Evolutionary conservation across 2,888 invertebrate species (phyloP), one percentile per base, ranked within the genome.

Genomic region (Rotaria socialis): DNA sequence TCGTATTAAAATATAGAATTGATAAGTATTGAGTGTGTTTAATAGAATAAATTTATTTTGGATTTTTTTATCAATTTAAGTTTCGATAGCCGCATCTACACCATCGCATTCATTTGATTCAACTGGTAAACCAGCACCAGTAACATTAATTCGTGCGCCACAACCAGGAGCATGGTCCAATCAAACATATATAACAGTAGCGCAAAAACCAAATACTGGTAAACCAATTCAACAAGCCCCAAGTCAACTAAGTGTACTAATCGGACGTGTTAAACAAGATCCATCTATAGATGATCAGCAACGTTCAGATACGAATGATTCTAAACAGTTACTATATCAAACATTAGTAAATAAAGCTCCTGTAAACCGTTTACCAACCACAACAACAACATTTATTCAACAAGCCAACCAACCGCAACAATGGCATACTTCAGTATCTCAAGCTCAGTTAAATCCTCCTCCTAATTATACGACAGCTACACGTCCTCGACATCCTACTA

Each of bases 401-500:
- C 67, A 11, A 67, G 6, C 67, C 6, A 67, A 67, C 19, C 67
- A 67, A 85, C 80, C 56, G 47, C 27, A 47, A 84, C 84, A 47
- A 27, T 84, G 52, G 55, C 50, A 84, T 84, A 55, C 84, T 1
- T 84, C 84, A 80, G 24, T 47, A 19, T 47, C 80, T 24, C 80
- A 80, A 47, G 16, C 43, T 24, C 80, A 80, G n/a, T 47, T 80
- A 7, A 35, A 50, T 80, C 80, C 22, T 8, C 43, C 80, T n/a
- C 80, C 80, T 47, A 80, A 80, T 80, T 80, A 80, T 47, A n/a
- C 24, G 19, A 47, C 47, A 24, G 47, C 80, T 16, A 80, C 80
- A 47, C 80, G 80, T n/a, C 80, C 43, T 24, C 80, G 80, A 47
- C 80, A 43, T 80, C 80, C 43, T 47, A 85, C 55, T 41, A 86